Evolutionary conservation across 2,888 invertebrate genomes (phyloP), one percentile per base, ranked within the genome.

Genomic region (Syritta pipiens): DNA sequence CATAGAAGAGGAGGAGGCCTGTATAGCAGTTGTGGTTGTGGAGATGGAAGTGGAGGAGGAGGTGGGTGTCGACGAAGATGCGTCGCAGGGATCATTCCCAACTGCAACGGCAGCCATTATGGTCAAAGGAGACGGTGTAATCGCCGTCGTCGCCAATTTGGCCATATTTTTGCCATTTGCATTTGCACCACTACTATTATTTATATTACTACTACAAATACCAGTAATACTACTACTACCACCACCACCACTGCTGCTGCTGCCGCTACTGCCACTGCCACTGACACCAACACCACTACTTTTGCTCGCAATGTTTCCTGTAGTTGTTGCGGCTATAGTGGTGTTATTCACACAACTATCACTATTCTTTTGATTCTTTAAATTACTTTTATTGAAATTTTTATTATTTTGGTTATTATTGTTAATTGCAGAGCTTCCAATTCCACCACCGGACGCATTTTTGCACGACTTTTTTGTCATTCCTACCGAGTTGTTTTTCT

Each of bases 41-140:
- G n/a, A n/a, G n/a, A n/a, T n/a, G n/a, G n/a, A n/a, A n/a, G n/a
- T n/a, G n/a, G 60, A 28, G 44, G 46, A 10, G 32, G 28, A 17
- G 46, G 51, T 19, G 14, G 40, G 6, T 6, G 9, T 32, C 17
- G 44, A 32, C 4, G 53, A 53, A 3, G 42, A 12, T 24, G 60
- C 83, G n/a, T 76, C 83, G 67, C 81, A 81, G 65, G 82, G 81
- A 74, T 84, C 85, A 71, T 84, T 85, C 53, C 85, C 83, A 19
- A 82, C 83, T 49, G 82, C 84, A 84, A 86, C 86, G 77, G 83
- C 85, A 72, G 87, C 86, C 75, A 86, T 79, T 74, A 74, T 74
- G 37, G 67, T 68, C 17, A 79, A 30, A 35, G 74, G 49, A 55
- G 79, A 51, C 67, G 79, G 55, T 74, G 67, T 79, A 67, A 68